phyloP scores from a whole-genome alignment of 2,797 vertebrate species.

The Crocodylus rhombifer region DNA sequence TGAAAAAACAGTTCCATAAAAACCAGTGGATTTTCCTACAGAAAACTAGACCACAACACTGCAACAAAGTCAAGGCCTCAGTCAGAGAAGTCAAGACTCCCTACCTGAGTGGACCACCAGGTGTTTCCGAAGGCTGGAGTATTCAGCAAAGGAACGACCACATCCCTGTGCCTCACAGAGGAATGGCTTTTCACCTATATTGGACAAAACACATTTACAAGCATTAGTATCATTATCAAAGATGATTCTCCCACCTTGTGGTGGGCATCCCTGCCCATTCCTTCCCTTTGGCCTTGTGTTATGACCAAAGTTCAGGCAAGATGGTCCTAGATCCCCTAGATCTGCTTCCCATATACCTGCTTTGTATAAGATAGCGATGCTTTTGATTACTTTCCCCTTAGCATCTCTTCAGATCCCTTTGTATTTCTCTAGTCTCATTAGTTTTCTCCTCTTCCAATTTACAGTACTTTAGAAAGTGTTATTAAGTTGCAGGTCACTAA shows the following conservation, averaged over 20 bases:
- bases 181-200: slow-evolving; percentile 95
- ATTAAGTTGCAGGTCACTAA: not conserved
- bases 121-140: slow-evolving; percentile 98
- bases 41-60: not conserved
- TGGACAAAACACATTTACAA: slow-evolving; percentile 33
- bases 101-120: slow-evolving; percentile 98
- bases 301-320: not conserved
- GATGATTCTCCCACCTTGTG: not conserved
- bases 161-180: slow-evolving; percentile 96
- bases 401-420: not conserved
- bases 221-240: not conserved
- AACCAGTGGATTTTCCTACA: not conserved
- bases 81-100: slow-evolving; percentile 6
- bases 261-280: not conserved
- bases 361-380: not conserved
- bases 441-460: not conserved
- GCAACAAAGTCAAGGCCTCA: not conserved
- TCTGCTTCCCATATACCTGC: not conserved
- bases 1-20: not conserved
- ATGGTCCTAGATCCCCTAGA: slow-evolving; percentile 14
- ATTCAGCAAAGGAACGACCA: slow-evolving; percentile 97
- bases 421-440: not conserved
- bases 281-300: not conserved
- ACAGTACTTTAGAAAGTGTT: not conserved
- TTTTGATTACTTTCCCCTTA: not conserved